phyloP scores from a whole-genome alignment of 2,888 invertebrate species.

The Pristionchus fissidentatus region DNA sequence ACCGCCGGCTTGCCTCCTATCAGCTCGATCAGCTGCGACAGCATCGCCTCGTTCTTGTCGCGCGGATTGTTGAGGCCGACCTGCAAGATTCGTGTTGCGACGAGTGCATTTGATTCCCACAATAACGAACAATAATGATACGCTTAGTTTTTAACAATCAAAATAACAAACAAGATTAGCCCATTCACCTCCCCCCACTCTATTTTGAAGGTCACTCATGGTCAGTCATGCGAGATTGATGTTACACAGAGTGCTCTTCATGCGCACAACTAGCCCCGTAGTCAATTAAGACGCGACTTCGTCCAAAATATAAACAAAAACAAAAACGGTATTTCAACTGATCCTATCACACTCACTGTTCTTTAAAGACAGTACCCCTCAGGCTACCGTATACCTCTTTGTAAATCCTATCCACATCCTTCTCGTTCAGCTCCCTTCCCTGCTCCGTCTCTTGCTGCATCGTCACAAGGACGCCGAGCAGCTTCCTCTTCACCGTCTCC shows the following conservation, averaged over 20 bases:
- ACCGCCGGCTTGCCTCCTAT: neutral
- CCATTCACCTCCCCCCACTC: too few relatives aligned
- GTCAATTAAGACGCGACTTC: too few relatives aligned
- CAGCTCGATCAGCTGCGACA: slow-evolving; percentile 2
- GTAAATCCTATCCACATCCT: slow-evolving; percentile 9
- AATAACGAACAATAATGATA: too few relatives aligned
- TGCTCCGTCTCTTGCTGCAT: slow-evolving; percentile 13
- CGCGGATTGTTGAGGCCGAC: neutral
- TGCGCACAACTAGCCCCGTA: neutral
- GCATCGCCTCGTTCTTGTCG: neutral
- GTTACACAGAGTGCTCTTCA: too few relatives aligned
- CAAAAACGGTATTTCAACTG: neutral
- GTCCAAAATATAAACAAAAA: too few relatives aligned
- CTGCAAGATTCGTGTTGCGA: neutral
- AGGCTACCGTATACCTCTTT: slow-evolving; percentile 25
- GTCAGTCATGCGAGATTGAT: too few relatives aligned
- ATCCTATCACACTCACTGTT: neutral
- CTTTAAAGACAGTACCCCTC: too few relatives aligned
- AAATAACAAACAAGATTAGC: too few relatives aligned
- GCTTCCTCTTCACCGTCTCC: slow-evolving; percentile 25
- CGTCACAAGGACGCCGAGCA: slow-evolving; percentile 38
- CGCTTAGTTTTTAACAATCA: too few relatives aligned
- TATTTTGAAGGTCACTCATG: too few relatives aligned
- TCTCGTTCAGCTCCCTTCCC: neutral
- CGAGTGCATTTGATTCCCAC: neutral